Percentiles rank a stretch among this genome's conserved stretches.
Conservation (phyloP, 2,888 invertebrate genomes). For the Pristionchus maxplancki region DNA sequence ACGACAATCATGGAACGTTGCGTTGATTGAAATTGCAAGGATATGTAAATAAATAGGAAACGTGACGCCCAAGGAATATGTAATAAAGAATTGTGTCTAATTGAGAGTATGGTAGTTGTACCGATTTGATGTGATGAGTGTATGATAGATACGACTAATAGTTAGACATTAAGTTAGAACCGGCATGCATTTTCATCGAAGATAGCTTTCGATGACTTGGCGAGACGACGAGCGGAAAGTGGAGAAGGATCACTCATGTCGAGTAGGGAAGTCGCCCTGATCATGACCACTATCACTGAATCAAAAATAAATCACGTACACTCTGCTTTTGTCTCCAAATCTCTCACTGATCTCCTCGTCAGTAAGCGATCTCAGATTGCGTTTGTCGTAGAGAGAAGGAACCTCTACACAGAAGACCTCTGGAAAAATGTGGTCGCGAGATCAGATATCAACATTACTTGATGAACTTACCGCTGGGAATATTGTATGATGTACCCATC, state of each 20-base stretch:
- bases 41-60: conserved; percentile 15
- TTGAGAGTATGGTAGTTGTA: conserved; percentile 14
- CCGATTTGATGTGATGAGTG: not conserved
- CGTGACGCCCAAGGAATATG: not conserved
- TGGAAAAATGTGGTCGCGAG: no score
- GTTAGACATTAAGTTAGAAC: not conserved
- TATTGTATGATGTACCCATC: not conserved
- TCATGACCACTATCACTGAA: not conserved
- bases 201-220: not conserved
- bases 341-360: not conserved
- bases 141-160: not conserved
- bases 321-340: not conserved
- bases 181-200: not conserved
- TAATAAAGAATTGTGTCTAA: not conserved
- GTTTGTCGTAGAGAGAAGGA: conserved; percentile 18
- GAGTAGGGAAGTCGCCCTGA: not conserved
- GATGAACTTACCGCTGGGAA: not conserved
- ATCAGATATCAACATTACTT: no score
- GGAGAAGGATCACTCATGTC: not conserved
- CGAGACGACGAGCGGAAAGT: not conserved
- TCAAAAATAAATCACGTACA: not conserved
- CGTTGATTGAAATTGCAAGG: not conserved
- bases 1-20: not conserved
- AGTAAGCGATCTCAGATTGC: not conserved
- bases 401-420: conserved; percentile 8